Evolutionary conservation across 2,113 vertebrate genomes (phyloP), one percentile per base, ranked within the genome.

Genomic region (Centrocercus urophasianus): DNA sequence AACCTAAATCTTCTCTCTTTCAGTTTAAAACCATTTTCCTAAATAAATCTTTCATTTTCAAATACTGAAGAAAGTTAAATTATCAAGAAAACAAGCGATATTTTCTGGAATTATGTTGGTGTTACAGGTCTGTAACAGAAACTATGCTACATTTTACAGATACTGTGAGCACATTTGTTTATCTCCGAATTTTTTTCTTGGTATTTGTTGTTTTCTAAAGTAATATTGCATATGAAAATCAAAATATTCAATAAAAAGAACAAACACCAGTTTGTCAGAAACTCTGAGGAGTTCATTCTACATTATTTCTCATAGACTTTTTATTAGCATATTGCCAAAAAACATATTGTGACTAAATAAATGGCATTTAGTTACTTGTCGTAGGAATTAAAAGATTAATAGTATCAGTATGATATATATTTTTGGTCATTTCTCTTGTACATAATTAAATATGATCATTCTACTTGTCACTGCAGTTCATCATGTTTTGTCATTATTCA

Each of bases 171-270:
- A 11, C 7, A 45, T 64, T 3, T 36, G 42, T 76, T 88, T 71
- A 42, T 74, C 8, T 52, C 60, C 76, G 10, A 70, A 89, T 27
- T 48, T 67, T 64, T 79, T 59, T 76, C 4, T 36, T 48, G 2
- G 52, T 61, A 43, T 21, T 52, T 64, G 2, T 42, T 70, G 1
- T 61, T 79, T 14, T 34, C 4, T 73, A 32, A 70, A 63, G 77
- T 28, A 32, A 36, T 40, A 4, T 45, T 1, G 0, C 1, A 80
- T 0, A 0, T 69, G 65, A 43, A 93, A 88, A 24, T 13, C 1
- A 3, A 72, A 79, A 3, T 17, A 72, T 18, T 43, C 3, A 47
- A 50, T 11, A 85, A 59, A 34, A 80, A 64, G 78, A 42, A 0
- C 3, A 50, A 38, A 76, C 48, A 13, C 36, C 3, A 63, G 40